Base-by-base conservation (phyloP, 2,888 invertebrate species). In the Mongoloraphidia duomilia region DNA sequence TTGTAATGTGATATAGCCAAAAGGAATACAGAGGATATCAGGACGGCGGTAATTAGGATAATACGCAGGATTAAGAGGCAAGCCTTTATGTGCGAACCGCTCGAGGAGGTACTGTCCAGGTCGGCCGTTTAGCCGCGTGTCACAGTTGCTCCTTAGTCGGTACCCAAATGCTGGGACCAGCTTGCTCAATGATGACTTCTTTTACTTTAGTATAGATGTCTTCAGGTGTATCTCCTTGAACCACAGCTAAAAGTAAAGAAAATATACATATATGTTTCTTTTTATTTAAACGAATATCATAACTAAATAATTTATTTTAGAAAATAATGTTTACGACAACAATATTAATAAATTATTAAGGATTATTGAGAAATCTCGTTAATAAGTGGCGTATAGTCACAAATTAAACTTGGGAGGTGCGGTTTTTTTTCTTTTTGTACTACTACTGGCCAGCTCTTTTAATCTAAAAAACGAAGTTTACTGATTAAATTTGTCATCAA, bases 141-240 rank as follows among this genome's bases (percentile, higher is more conserved):
- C 85, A 91, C 79, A 91, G 86, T 71, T 88, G 86, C 72, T 96
- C 94, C 66, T 94, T 92, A 55, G 92, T 86, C 59, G 95, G 92
- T 62, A 96, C 91, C 97, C 97, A 97, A 70, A 96, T 94, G 62
- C 78, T 82, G 64, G 94, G 92, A 56, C 95, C 94, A 59, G 93
- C 90, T 74, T 97, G 95, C 63, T 91, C 89, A 61, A 81, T 79
- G 65, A 97, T 95, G 60, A 95, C 89, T 64, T 90, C 86, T 71
- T 96, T 95, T 58, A 93, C 91, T 71, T 88, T 87, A 58, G 80
- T 79, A 75, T 97, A 94, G 62, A 98, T 89, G 70, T 98, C 97
- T 69, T 95, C 95, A 38, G 95, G 92, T 48, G 96, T 95, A 69
- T 97, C 94, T 54, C 95, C 96, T 68, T 91, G 90, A 56, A 95